Evolutionary conservation across 2,113 vertebrate species (phyloP).

Genomic region (Morone saxatilis): DNA sequence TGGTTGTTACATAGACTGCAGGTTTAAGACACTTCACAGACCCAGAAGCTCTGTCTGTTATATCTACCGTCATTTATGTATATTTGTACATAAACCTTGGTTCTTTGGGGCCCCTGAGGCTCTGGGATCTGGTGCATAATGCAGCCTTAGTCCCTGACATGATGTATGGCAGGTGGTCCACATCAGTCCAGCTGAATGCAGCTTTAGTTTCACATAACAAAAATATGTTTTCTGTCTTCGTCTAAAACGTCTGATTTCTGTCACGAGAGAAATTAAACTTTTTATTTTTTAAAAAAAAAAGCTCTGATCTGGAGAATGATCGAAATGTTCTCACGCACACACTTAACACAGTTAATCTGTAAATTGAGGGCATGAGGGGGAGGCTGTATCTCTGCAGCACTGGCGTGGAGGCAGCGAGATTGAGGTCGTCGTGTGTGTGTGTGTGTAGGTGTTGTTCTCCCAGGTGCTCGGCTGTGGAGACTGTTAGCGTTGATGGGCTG

Average conservation of each 20-base stretch:
- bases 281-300: neutral
- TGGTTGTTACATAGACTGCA: no score
- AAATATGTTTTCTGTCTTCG: neutral
- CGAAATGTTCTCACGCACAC: conserved; percentile 25
- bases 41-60: no score
- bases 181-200: no score
- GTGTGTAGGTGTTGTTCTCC: conserved; percentile 47
- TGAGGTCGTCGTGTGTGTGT: conserved; percentile 47
- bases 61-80: no score
- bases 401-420: conserved; percentile 40
- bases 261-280: neutral
- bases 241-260: neutral
- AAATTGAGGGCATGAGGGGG: conserved; percentile 52
- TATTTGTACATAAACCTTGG: no score
- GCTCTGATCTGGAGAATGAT: neutral
- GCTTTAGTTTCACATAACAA: neutral
- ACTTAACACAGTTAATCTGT: conserved; percentile 48
- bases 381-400: conserved; percentile 33
- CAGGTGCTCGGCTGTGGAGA: conserved; percentile 34
- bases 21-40: no score
- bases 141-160: no score
- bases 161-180: no score
- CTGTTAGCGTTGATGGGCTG: conserved; percentile 9
- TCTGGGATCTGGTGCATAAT: no score
- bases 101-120: no score